Evolutionary conservation across 2,113 vertebrate genomes (phyloP).

Genomic region (Antechinus stuartii): DNA sequence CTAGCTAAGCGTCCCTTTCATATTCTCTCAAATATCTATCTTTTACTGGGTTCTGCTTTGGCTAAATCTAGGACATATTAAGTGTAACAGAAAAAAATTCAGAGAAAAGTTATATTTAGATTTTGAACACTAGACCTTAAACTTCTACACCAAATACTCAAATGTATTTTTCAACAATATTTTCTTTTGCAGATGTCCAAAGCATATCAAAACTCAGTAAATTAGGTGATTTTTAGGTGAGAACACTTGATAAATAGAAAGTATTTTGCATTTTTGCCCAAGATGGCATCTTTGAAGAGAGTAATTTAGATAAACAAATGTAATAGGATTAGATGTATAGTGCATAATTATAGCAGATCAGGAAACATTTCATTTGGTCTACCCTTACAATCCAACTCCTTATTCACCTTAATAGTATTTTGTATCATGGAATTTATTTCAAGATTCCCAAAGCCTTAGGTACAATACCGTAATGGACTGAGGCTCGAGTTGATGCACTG

Average conservation of each 20-base stretch:
- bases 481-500: too few species aligned
- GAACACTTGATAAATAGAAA: not conserved
- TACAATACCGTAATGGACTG: not conserved
- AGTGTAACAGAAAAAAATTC: not conserved
- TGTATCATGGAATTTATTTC: not conserved
- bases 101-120: not conserved
- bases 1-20: not conserved
- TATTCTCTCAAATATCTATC: not conserved
- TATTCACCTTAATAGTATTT: not conserved
- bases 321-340: not conserved
- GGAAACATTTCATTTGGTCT: not conserved
- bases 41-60: not conserved
- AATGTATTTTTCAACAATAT: not conserved
- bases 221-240: not conserved
- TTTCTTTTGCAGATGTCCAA: not conserved
- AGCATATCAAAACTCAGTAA: not conserved
- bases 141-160: not conserved
- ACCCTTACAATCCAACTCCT: not conserved
- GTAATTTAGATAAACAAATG: not conserved
- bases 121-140: not conserved
- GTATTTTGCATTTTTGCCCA: not conserved
- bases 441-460: not conserved
- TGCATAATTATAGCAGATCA: not conserved
- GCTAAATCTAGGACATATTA: not conserved
- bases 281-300: not conserved